Base-by-base conservation (phyloP, 2,888 invertebrate species). In the Exocentrus adspersus region DNA sequence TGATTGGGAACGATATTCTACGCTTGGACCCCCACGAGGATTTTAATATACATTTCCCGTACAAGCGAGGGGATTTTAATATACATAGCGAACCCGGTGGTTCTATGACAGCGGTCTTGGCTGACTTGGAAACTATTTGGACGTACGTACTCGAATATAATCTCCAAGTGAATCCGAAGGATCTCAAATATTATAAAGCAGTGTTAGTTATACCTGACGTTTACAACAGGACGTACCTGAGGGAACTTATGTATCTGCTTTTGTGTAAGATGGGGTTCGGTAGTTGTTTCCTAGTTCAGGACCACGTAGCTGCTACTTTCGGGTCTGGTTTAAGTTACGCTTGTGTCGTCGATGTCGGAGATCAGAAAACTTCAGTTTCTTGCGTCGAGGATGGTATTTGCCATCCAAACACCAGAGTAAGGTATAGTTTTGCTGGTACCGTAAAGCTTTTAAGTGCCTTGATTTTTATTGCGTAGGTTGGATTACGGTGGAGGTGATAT, bases 371-470 rank as follows among this genome's bases (percentile, higher is more conserved):
- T 0, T 94, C 96, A 0, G 92, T 98, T 16, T 95, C 95, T 1
- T 98, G 97, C 84, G 95, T 97, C 0, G 97, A 97, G 84, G 97
- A 97, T 85, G 97, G 96, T 0, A 93, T 97, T 64, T 97, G 97
- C 19, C 94, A 95, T 77, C 89, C 92, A 71, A 91, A 92, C 68
- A 95, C 97, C 0, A 86, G 96, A 77, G 88, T 91, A 76, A 75
- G 77, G 59, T 69, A 51, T 17, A 4, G n/a, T n/a, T n/a, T n/a
- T 32, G 17, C 10, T 4, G 10, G 10, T 10, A 9, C 37, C 9
- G 12, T 2, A 12, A 9, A 12, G 4, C 37, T 17, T n/a, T n/a
- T n/a, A n/a, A n/a, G n/a, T n/a, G n/a, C n/a, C n/a, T n/a, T n/a
- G n/a, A n/a, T n/a, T n/a, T n/a, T n/a, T n/a, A n/a, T n/a, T n/a